Evolutionary conservation across 2,888 invertebrate genomes (phyloP), one percentile per base, ranked within the genome.

Genomic region (Agonopterix subpropinquella): DNA sequence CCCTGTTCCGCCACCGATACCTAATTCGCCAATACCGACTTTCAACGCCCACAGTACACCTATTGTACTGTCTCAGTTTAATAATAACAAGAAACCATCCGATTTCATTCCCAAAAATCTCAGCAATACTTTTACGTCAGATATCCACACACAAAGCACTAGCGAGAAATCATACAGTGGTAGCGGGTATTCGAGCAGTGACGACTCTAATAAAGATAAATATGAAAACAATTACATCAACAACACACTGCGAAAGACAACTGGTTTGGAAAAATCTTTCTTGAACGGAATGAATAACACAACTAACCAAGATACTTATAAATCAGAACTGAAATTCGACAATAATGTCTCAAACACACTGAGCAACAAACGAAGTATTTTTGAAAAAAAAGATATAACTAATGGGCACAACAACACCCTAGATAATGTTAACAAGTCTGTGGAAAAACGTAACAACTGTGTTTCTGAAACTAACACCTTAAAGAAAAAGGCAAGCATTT

Each of bases 1-100:
- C 15, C 75, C 80, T 36, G 55, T 78, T 47, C 86, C 86, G 11
- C 86, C 86, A 11, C 86, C 85, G 15, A 71, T 85, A 50, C 87
- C 86, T 8, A 82, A 66, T 53, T 72, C 83, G 43, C 87, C 82
- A 37, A 71, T 88, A 50, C 86, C 87, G 43, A 73, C 75, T 41
- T 77, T 79, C 47, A 79, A 80, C 55, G 63, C 62, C 15, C 69
- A 77, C 48, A 79, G 69, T 54, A 71, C 77, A 53, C 70, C 74
- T 47, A 67, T 77, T 53, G 62, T 65, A 47, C 56, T 56, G 9
- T 11, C 43, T 10, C 42, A 11, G 11, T 48, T 50, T n/a, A 63
- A 53, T 35, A 60, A 56, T 51, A 64, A 56, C 5, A 75, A 67
- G 35, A 62, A 57, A 51, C 64, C 59, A 55, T 58, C 64, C 11